Conservation (phyloP, 2,113 vertebrate species). For the Ceuthmochares aereus region DNA sequence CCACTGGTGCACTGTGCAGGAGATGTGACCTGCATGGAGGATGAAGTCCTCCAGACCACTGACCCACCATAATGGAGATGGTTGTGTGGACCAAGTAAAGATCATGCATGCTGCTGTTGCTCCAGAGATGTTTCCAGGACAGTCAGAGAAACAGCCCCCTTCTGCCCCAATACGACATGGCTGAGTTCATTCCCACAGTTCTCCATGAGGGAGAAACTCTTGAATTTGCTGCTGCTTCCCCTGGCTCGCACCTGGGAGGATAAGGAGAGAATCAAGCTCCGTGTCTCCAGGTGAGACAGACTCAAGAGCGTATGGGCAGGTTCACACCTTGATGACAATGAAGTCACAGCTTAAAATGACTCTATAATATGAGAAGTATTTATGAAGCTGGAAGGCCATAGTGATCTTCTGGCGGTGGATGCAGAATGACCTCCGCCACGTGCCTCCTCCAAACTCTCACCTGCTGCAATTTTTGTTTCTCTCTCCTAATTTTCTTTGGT, state of each 20-base stretch:
- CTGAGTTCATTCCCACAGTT: neutral
- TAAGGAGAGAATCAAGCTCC: neutral
- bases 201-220: neutral
- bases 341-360: neutral
- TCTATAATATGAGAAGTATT: neutral
- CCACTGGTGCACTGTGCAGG: neutral
- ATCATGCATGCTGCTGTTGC: neutral
- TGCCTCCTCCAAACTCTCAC: neutral
- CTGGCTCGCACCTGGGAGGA: no score
- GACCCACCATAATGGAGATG: no score
- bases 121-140: neutral
- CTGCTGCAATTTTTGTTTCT: neutral
- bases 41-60: neutral
- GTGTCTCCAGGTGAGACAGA: neutral
- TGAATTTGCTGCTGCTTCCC: neutral
- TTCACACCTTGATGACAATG: neutral
- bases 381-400: neutral
- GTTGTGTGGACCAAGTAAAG: neutral
- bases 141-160: neutral
- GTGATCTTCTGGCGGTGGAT: neutral
- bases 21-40: neutral
- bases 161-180: neutral
- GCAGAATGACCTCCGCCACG: neutral
- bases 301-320: accelerated
- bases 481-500: neutral